phyloP scores from a whole-genome alignment of 1,140 invertebrate genomes.

The Papilio helenus region DNA sequence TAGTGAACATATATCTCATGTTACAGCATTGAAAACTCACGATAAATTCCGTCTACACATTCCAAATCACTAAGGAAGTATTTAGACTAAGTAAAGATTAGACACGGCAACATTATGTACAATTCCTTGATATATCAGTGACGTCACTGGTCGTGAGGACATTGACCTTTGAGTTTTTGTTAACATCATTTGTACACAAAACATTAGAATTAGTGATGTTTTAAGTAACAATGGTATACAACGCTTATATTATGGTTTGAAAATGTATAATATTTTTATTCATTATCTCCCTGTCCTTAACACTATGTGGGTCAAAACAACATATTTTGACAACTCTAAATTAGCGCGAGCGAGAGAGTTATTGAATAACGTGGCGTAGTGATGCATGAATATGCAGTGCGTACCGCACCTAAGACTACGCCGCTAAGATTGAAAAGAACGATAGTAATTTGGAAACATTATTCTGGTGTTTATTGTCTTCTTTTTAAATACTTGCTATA shows the following conservation, averaged over 20 bases:
- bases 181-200: neutral
- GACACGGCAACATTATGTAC: constrained; percentile 7
- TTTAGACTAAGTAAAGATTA: constrained; percentile 29
- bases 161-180: constrained; percentile 17
- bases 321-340: too few species aligned
- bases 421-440: too few species aligned
- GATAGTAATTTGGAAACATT: neutral
- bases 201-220: neutral
- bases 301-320: too few species aligned
- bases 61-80: constrained; percentile 6
- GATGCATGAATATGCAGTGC: too few species aligned
- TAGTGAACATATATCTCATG: too few species aligned
- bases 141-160: neutral
- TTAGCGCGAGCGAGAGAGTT: too few species aligned
- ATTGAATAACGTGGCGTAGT: too few species aligned
- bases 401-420: too few species aligned
- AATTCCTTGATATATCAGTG: constrained; percentile 22
- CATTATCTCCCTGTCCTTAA: too few species aligned
- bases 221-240: neutral
- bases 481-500: neutral
- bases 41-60: neutral
- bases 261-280: too few species aligned
- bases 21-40: neutral
- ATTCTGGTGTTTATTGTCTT: neutral
- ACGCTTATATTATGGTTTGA: neutral